These are phyloP conservation scores for Xestia ashworthii DNA, from an alignment of 2,888 invertebrate species.

Conservation along the genomic window DNA sequence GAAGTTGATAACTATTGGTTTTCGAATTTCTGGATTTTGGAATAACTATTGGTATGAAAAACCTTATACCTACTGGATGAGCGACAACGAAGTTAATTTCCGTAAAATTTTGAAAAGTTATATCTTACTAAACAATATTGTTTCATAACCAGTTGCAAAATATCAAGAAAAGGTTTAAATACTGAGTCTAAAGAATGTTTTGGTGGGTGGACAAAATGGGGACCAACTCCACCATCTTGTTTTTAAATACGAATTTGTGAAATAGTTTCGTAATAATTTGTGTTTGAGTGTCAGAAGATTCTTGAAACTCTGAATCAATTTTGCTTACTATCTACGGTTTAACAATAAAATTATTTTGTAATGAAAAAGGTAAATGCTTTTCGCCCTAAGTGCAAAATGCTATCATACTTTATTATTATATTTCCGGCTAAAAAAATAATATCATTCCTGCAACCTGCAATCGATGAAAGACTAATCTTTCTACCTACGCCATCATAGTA, in stretches of 20 bases:
- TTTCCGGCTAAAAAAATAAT: neutral
- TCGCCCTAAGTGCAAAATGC: neutral
- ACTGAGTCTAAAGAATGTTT: neutral
- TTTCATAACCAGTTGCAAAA: neutral
- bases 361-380: neutral
- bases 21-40: constrained; percentile 49
- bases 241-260: too few relatives aligned
- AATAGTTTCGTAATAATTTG: too few relatives aligned
- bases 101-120: neutral
- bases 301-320: neutral
- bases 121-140: too few relatives aligned
- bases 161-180: neutral
- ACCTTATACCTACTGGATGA: neutral
- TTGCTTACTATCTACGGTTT: neutral
- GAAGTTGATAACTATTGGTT: constrained; percentile 74
- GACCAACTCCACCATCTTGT: neutral
- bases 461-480: neutral
- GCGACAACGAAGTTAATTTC: neutral
- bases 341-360: neutral
- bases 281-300: too few relatives aligned
- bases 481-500: neutral
- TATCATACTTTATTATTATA: neutral
- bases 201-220: neutral
- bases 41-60: neutral
- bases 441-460: neutral